These are phyloP conservation scores for Tethya wilhelma DNA, from an alignment of 37 sponge, comb jelly and placozoan genomes.

Conservation along the genomic window DNA sequence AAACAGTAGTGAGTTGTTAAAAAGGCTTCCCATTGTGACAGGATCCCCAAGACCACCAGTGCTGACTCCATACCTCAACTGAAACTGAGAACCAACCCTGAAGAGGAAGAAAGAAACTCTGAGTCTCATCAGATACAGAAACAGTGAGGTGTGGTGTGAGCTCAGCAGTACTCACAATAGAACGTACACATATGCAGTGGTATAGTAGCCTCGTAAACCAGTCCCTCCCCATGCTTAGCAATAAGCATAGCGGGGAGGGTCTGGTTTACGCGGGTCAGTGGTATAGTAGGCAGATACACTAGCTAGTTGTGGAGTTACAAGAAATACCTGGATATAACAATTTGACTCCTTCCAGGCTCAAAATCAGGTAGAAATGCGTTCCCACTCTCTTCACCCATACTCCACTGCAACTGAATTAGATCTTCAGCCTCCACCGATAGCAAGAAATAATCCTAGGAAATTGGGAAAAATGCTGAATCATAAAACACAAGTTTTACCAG, in stretches of 20 bases:
- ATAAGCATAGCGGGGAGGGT: no score
- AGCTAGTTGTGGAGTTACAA: not conserved
- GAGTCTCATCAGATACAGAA: no score
- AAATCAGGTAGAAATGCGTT: not conserved
- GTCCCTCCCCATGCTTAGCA: no score
- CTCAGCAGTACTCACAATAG: no score
- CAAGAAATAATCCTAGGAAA: conserved; percentile 18
- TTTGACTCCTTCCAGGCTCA: not conserved
- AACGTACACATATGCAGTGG: no score
- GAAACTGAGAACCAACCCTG: conserved; percentile 52
- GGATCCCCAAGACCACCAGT: not conserved
- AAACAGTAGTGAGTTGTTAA: conserved; percentile 33
- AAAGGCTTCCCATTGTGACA: not conserved
- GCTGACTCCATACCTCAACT: conserved; percentile 11
- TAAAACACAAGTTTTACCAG: no score
- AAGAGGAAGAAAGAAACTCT: not conserved
- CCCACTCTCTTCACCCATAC: not conserved
- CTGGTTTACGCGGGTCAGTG: no score
- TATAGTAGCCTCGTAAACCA: no score
- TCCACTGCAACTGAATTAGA: conserved; percentile 9
- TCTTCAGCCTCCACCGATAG: not conserved
- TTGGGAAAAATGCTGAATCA: not conserved
- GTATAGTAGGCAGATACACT: no score
- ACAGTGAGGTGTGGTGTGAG: no score
- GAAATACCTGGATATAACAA: conserved; percentile 17